Evolutionary conservation across 2,888 invertebrate species (phyloP).

Genomic region (Drosophila lacicola): DNA sequence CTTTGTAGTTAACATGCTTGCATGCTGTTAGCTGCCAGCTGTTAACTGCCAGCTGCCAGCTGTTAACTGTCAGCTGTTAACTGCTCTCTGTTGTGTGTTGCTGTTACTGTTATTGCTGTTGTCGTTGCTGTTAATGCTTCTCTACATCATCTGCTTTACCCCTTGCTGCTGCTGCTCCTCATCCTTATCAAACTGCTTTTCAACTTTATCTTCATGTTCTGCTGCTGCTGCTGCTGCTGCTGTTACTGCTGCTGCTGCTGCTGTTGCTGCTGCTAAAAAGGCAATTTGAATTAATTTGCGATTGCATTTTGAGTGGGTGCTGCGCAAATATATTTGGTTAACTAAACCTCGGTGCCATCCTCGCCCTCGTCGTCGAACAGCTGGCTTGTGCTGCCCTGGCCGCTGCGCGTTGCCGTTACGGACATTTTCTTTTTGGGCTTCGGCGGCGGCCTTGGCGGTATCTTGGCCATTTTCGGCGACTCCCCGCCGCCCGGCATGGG

Average conservation of each 20-base stretch:
- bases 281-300: conserved; percentile 42
- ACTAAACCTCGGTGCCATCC: conserved; percentile 94
- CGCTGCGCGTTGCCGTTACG: conserved; percentile 86
- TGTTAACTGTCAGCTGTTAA: too few relatives aligned
- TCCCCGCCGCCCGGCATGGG: conserved; percentile 45
- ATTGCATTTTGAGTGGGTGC: conserved; percentile 14
- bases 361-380: conserved; percentile 95
- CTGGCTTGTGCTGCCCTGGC: conserved; percentile 88
- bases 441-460: conserved; percentile 93
- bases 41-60: too few relatives aligned
- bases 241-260: conserved; percentile 2
- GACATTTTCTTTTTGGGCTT: conserved; percentile 94
- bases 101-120: too few relatives aligned
- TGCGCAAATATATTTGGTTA: conserved; percentile 25
- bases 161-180: too few relatives aligned
- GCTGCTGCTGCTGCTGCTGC: conserved; percentile 3
- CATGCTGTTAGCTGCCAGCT: too few relatives aligned
- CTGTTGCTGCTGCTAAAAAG: conserved; percentile 31
- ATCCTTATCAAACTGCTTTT: too few relatives aligned
- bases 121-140: too few relatives aligned
- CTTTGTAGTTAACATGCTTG: too few relatives aligned
- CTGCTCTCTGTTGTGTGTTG: too few relatives aligned
- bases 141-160: too few relatives aligned
- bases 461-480: conserved; percentile 86
- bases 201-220: neutral